A percentile compares a stretch with the other conserved stretches of the same genome.
Conservation (phyloP, 2,797 vertebrate genomes). For the Manis javanica region DNA sequence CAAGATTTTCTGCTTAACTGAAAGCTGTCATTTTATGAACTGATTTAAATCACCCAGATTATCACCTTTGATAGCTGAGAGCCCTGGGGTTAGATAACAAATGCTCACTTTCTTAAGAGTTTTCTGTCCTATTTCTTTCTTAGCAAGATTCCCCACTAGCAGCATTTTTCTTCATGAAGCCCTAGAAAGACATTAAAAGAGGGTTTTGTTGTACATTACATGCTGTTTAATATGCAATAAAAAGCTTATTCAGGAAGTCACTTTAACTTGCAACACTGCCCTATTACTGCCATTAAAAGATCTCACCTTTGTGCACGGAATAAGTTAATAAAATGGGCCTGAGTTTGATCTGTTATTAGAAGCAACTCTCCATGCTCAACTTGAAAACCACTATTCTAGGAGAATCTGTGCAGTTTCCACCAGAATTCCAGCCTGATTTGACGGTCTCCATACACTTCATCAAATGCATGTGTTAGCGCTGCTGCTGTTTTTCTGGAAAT, state of each 20-base stretch:
- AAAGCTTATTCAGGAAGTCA: neutral
- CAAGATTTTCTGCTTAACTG: neutral
- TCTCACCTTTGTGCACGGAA: neutral
- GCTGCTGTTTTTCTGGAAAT: neutral
- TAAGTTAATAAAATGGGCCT: neutral
- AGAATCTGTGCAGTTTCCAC: neutral
- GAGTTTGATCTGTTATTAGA: neutral
- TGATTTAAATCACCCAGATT: neutral
- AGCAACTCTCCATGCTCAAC: conserved; percentile 13
- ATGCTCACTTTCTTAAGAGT: neutral
- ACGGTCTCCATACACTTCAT: neutral
- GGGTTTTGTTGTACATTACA: neutral
- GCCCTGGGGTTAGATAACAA: neutral
- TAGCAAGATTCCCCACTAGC: neutral
- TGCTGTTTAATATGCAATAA: neutral
- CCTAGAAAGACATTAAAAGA: neutral
- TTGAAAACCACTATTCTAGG: neutral
- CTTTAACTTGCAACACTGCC: neutral
- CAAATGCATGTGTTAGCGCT: neutral
- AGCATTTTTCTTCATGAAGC: neutral
- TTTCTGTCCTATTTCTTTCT: neutral
- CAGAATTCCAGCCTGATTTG: conserved; percentile 43
- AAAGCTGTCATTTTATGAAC: neutral
- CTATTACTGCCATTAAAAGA: neutral
- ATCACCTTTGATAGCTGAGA: neutral